Evolutionary conservation across 2,888 invertebrate species (phyloP).

Genomic region (Choristoneura rosaceana): DNA sequence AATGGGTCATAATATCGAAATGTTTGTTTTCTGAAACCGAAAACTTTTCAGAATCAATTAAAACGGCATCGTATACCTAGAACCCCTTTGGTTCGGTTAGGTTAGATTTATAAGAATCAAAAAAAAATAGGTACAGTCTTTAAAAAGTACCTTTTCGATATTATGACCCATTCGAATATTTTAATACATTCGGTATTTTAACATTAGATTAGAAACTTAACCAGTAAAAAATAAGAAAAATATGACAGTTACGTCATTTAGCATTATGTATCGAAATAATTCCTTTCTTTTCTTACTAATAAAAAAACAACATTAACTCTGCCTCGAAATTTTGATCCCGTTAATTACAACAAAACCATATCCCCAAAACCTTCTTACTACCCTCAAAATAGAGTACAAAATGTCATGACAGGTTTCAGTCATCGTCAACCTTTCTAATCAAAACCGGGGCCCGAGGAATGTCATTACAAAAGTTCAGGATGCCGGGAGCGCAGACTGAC

Average conservation of each 20-base stretch:
- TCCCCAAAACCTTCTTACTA: slow-evolving; percentile 15
- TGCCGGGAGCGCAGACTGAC: slow-evolving; percentile 42
- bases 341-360: slow-evolving; percentile 27
- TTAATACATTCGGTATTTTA: too few species aligned
- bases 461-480: slow-evolving; percentile 43
- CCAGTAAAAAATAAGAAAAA: too few species aligned
- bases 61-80: too few species aligned
- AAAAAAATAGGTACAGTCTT: too few species aligned
- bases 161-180: too few species aligned
- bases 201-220: too few species aligned
- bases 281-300: slow-evolving; percentile 7
- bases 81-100: too few species aligned
- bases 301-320: not conserved
- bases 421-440: slow-evolving; percentile 46
- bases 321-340: slow-evolving; percentile 21
- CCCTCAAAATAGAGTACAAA: slow-evolving; percentile 24
- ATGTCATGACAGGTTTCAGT: slow-evolving; percentile 21
- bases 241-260: not conserved
- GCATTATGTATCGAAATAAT: slow-evolving; percentile 13
- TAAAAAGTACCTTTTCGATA: too few species aligned
- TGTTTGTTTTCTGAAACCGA: too few species aligned
- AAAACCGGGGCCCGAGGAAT: slow-evolving; percentile 43
- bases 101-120: too few species aligned
- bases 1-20: too few species aligned
- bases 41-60: too few species aligned